phyloP scores from a whole-genome alignment of 2,888 invertebrate species.

The Pseudococcus viburni region DNA sequence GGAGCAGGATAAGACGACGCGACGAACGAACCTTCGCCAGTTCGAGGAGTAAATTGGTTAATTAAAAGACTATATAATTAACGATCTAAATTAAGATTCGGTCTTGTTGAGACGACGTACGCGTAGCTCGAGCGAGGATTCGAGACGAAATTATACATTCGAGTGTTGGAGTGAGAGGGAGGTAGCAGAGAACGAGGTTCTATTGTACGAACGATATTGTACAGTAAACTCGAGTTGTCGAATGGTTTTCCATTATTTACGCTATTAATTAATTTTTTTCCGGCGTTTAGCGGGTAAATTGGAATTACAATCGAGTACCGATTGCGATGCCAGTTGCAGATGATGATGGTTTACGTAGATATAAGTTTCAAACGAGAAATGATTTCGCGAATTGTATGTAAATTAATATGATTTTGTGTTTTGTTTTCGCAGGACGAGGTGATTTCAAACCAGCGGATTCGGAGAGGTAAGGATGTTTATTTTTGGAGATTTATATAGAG shows the following conservation, averaged over 20 bases:
- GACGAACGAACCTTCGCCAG: background rate
- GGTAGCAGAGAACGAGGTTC: background rate
- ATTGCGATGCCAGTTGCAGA: background rate
- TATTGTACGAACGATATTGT: background rate
- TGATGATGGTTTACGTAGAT: background rate
- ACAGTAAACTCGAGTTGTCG: slow-evolving; percentile 9
- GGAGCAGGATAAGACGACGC: background rate
- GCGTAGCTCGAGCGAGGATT: background rate
- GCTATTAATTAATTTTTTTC: slow-evolving; percentile 33
- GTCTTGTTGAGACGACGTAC: background rate
- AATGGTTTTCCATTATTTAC: slow-evolving; percentile 29
- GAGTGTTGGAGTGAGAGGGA: background rate
- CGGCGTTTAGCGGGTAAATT: background rate
- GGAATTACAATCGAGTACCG: background rate
- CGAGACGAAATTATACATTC: slow-evolving; percentile 21
- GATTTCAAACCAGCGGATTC: slow-evolving; percentile 88
- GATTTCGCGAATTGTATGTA: background rate
- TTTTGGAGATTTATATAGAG: background rate
- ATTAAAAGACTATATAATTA: slow-evolving; percentile 43
- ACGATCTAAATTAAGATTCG: slow-evolving; percentile 44
- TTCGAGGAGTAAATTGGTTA: slow-evolving; percentile 14
- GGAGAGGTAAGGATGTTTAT: slow-evolving; percentile 79
- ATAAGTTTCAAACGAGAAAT: background rate
- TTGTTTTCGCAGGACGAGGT: slow-evolving; percentile 78
- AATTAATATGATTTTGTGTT: slow-evolving; percentile 62